Evolutionary conservation across 2,113 vertebrate genomes (phyloP), one percentile per base, ranked within the genome.

Genomic region (Fregetta grallaria): DNA sequence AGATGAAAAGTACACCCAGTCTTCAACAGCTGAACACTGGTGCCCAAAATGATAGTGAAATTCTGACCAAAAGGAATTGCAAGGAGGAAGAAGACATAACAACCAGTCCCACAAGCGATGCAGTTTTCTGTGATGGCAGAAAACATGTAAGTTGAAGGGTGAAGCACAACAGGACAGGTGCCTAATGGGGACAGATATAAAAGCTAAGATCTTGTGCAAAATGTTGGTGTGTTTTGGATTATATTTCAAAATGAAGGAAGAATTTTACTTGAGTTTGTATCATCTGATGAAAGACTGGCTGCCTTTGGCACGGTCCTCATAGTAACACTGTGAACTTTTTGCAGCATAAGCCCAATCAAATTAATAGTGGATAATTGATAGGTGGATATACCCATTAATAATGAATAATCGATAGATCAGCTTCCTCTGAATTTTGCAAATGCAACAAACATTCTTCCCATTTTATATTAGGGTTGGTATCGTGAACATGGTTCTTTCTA

Each of bases 1-100:
- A 99, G 99, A 96, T 98, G 13, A 94, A 95, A 70, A 98, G 97
- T 84, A 88, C 80, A 9, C 98, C 98, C 5, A 98, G 98, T 94
- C 97, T 99, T 75, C 98, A 98, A 36, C 97, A 98, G 68, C 93
- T 99, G 56, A 80, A 98, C 71, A 96, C 79, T 58, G 97, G 87
- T 50, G 73, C 58, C 75, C 98, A 91, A 78, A 97, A 98, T 70
- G 88, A 90, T 34, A 75, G 56, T 70, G 94, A 55, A 77, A 27
- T 30, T 34, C 40, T 68, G 67, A 55, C 86, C 11, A 58, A 59
- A 88, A 97, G 77, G 38, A 75, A 44, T 23, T 78, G 26, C 38
- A 96, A 97, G 79, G 90, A 94, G 42, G 95, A 91, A 50, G 96
- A 97, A 2, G 56, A 73, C 9, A 18, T 92, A 42, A 72, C 70